These are phyloP conservation scores for Brachionus asplanchnoidis DNA, from an alignment of 1,140 invertebrate species.

Conservation along the genomic window DNA sequence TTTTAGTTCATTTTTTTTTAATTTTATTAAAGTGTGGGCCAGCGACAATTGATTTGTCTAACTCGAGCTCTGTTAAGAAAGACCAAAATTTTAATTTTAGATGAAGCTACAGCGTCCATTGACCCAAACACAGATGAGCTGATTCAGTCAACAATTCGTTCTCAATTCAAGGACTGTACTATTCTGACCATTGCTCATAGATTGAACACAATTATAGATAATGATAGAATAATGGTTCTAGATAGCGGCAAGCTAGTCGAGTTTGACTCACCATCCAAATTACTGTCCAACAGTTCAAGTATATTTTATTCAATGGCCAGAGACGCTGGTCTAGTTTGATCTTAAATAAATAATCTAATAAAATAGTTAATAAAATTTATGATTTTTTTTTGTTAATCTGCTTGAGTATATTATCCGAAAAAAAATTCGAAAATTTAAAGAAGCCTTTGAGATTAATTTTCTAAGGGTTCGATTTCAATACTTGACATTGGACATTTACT, in stretches of 20 bases:
- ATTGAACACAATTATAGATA: conserved; percentile 58
- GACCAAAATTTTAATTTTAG: conserved; percentile 73
- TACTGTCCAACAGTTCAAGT: conserved; percentile 64
- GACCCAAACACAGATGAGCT: conserved; percentile 57
- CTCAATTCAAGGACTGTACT: conserved; percentile 54
- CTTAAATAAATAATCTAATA: conserved; percentile 2
- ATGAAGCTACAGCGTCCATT: conserved; percentile 59
- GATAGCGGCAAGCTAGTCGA: conserved; percentile 72
- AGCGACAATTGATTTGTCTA: conserved; percentile 61
- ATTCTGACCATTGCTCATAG: conserved; percentile 59
- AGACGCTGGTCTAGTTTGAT: conserved; percentile 24
- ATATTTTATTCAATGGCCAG: conserved; percentile 59
- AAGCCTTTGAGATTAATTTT: neutral
- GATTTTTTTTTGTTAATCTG: neutral
- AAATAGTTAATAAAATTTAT: neutral
- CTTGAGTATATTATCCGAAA: neutral
- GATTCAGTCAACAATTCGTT: conserved; percentile 56
- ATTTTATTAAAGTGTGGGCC: conserved; percentile 54
- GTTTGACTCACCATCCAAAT: conserved; percentile 69
- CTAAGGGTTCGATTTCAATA: neutral
- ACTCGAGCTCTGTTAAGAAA: conserved; percentile 60
- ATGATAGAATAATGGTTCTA: conserved; percentile 66
- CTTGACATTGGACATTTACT: neutral
- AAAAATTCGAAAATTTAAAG: neutral
- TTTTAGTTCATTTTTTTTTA: neutral